These are phyloP conservation scores for Leptodactylus fallax DNA, from an alignment of 2,797 vertebrate genomes.

Conservation along the genomic window DNA sequence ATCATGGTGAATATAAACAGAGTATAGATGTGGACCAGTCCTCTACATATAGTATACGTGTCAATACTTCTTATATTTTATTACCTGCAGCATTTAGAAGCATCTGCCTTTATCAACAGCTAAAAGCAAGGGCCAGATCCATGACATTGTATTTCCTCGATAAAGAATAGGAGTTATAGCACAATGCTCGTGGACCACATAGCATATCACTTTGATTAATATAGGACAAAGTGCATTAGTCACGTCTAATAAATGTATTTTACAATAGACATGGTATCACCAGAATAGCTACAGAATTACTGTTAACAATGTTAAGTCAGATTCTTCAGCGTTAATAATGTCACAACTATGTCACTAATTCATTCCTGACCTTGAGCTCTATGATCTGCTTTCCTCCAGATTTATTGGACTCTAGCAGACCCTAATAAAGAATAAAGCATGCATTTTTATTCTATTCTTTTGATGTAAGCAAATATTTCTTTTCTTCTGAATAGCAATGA, in stretches of 20 bases:
- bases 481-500: slow-evolving; percentile 24
- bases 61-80: slow-evolving; percentile 26
- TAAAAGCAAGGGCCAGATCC: slow-evolving; percentile 18
- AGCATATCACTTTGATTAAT: slow-evolving; percentile 62
- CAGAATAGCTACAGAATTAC: slow-evolving; percentile 52
- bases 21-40: neutral
- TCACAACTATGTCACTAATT: slow-evolving; percentile 53
- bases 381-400: slow-evolving; percentile 53
- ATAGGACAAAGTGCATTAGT: slow-evolving; percentile 61
- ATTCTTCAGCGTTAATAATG: slow-evolving; percentile 57
- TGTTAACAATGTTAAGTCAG: slow-evolving; percentile 56
- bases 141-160: slow-evolving; percentile 51
- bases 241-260: slow-evolving; percentile 61
- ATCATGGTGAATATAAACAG: neutral
- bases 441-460: slow-evolving; percentile 30
- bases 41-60: neutral
- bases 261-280: slow-evolving; percentile 53
- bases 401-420: slow-evolving; percentile 48
- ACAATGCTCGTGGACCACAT: slow-evolving; percentile 44
- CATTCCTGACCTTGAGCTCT: slow-evolving; percentile 53
- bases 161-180: slow-evolving; percentile 53
- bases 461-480: slow-evolving; percentile 31
- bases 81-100: neutral
- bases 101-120: slow-evolving; percentile 22
- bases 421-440: slow-evolving; percentile 40